phyloP scores from a whole-genome alignment of 2,888 invertebrate genomes.

The Pherbina coryleti region DNA sequence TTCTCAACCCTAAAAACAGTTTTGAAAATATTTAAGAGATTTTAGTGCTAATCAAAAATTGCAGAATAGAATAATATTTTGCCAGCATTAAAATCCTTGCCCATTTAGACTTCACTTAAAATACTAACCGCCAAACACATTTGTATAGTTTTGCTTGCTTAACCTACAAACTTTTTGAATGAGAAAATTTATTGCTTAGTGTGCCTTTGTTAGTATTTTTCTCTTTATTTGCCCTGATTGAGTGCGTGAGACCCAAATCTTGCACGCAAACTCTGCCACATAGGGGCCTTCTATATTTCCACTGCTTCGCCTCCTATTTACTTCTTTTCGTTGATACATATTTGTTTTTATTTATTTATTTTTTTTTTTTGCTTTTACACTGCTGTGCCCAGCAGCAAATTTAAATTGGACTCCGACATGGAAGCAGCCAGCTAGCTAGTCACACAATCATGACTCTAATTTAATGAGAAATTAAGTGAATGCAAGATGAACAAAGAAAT shows the following conservation, averaged over 20 bases:
- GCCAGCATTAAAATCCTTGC: too few relatives aligned
- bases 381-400: background rate
- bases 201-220: too few relatives aligned
- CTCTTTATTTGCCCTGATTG: background rate
- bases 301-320: background rate
- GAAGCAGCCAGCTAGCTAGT: background rate
- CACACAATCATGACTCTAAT: background rate
- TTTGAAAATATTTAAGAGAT: too few relatives aligned
- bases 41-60: too few relatives aligned
- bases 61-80: too few relatives aligned
- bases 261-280: background rate
- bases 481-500: background rate
- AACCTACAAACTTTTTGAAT: background rate
- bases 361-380: too few relatives aligned
- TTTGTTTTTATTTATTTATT: background rate
- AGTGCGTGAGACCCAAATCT: background rate
- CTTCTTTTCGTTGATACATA: too few relatives aligned
- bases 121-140: too few relatives aligned
- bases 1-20: too few relatives aligned
- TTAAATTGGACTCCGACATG: constrained; percentile 20
- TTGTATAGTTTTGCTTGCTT: too few relatives aligned
- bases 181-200: background rate
- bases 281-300: background rate
- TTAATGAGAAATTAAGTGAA: background rate
- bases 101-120: too few relatives aligned